Evolutionary conservation across 2,797 vertebrate genomes (phyloP), one percentile per base, ranked within the genome.

Genomic region (Crenuchus spilurus): DNA sequence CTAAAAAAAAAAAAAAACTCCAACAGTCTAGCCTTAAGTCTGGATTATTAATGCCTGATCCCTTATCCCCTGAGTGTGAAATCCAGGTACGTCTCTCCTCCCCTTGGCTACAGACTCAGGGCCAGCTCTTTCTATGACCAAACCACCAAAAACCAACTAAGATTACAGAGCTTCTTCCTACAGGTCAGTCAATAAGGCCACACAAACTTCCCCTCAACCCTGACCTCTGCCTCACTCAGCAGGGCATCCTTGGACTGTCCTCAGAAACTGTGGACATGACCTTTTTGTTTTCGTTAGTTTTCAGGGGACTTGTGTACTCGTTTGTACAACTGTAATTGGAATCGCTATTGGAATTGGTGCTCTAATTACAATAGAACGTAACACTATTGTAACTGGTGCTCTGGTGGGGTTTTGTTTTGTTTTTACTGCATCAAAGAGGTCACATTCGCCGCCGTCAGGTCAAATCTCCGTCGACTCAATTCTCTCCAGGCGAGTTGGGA

Each of bases 381-480:
- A n/a, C 72, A 41, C 70, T 76, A 71, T 76, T 74, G 51, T 80
- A 72, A 77, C 74, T 46, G 42, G 74, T 73, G 76, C 61, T 76
- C 61, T 72, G 71, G 63, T 48, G 49, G 48, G 52, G 48, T 26
- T 51, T 71, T 39, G 51, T 41, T 37, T 62, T 57, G 62, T 58
- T 70, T 51, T 33, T 72, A 69, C 68, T 72, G 74, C 61, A 77
- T 69, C 42, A 48, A 44, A 42, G 79, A 60, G 70, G 55, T 76
- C 75, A 73, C 57, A 52, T 52, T 70, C 28, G 26, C 57, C 64
- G 42, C 44, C n/a, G 30, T 7, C 44, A 62, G 69, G 55, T 93
- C 87, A 96, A 84, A 96, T 96, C 88, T 96, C 95, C 0, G 95
- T 96, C 80, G 95, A 96, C 79, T 96, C 94, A 64, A 96, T 96